Evolutionary conservation across 2,113 vertebrate genomes (phyloP).

Genomic region (Nycticryphes semicollaris): DNA sequence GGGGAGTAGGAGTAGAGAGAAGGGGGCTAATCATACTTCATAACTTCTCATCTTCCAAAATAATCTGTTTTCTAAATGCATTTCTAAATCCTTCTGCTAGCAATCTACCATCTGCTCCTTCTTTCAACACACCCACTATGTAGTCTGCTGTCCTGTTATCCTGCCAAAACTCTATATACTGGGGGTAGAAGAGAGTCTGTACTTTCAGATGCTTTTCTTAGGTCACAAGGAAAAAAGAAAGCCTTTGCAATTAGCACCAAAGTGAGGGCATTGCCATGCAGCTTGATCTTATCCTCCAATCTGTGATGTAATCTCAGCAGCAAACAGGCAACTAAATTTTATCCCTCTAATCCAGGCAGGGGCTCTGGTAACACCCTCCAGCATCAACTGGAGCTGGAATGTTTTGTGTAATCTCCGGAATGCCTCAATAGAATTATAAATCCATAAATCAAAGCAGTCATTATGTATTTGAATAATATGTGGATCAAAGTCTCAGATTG

Average conservation of each 20-base stretch:
- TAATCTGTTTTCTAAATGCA: conserved; percentile 61
- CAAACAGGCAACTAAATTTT: conserved; percentile 38
- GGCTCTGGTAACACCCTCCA: conserved; percentile 50
- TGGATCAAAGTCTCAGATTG: conserved; percentile 64
- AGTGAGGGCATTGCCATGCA: neutral
- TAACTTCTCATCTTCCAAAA: conserved; percentile 54
- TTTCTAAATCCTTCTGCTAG: conserved; percentile 56
- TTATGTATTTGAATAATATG: conserved; percentile 68
- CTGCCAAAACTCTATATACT: conserved; percentile 31
- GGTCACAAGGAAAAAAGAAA: neutral
- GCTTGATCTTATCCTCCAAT: conserved; percentile 22
- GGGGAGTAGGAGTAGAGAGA: conserved; percentile 13
- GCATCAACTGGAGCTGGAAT: conserved; percentile 32
- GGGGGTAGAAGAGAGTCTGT: neutral
- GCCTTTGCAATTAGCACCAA: neutral
- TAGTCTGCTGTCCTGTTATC: conserved; percentile 50
- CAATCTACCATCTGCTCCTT: conserved; percentile 64
- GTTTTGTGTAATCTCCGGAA: conserved; percentile 56
- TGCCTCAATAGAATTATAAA: conserved; percentile 68
- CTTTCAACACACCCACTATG: conserved; percentile 56
- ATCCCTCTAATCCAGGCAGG: conserved; percentile 29
- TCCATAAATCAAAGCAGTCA: conserved; percentile 69
- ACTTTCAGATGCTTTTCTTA: conserved; percentile 42
- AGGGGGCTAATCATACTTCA: conserved; percentile 41
- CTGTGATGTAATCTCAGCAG: conserved; percentile 40